These are phyloP conservation scores for Glandiceps talaboti DNA, from an alignment of 53 echinoderm and acorn worm genomes.

Conservation along the genomic window DNA sequence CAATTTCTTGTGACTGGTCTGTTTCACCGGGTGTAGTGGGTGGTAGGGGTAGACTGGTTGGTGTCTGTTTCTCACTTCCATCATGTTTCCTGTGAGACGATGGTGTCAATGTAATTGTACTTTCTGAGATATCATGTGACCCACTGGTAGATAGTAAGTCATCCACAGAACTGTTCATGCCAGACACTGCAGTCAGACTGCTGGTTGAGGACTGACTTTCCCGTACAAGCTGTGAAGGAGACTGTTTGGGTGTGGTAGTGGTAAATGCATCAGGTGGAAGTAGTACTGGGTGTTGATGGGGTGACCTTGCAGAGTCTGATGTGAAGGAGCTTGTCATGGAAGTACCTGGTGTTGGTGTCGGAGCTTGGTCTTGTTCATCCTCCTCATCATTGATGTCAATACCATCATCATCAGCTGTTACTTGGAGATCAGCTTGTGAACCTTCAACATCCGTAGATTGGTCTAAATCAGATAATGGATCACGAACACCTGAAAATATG, in stretches of 20 bases:
- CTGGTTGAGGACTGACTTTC: slow-evolving; percentile 68
- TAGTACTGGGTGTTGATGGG: slow-evolving; percentile 50
- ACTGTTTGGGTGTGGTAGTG: slow-evolving; percentile 41
- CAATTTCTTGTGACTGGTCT: slow-evolving; percentile 3
- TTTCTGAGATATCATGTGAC: slow-evolving; percentile 51
- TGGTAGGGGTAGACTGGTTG: slow-evolving; percentile 8
- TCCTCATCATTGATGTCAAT: too few relatives aligned
- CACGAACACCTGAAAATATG: slow-evolving; percentile 51
- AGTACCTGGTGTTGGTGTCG: slow-evolving; percentile 44
- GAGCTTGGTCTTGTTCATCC: neutral
- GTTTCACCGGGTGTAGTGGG: slow-evolving; percentile 5
- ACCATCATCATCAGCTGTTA: neutral
- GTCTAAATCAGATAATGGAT: slow-evolving; percentile 89
- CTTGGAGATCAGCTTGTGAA: slow-evolving; percentile 25
- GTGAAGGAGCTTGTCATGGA: slow-evolving; percentile 84
- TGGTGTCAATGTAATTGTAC: slow-evolving; percentile 69
- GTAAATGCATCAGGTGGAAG: slow-evolving; percentile 86
- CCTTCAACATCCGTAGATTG: slow-evolving; percentile 46
- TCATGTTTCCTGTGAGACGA: slow-evolving; percentile 13
- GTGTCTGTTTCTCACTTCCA: slow-evolving; percentile 1
- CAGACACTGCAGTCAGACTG: slow-evolving; percentile 81
- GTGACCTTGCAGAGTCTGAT: slow-evolving; percentile 63
- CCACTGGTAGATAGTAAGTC: slow-evolving; percentile 53
- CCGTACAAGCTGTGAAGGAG: slow-evolving; percentile 34
- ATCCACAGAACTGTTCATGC: slow-evolving; percentile 45